Percentiles rank a stretch among this genome's conserved stretches.
phyloP scores from a whole-genome alignment of 2,113 vertebrate genomes.

The Caranx melampygus region DNA sequence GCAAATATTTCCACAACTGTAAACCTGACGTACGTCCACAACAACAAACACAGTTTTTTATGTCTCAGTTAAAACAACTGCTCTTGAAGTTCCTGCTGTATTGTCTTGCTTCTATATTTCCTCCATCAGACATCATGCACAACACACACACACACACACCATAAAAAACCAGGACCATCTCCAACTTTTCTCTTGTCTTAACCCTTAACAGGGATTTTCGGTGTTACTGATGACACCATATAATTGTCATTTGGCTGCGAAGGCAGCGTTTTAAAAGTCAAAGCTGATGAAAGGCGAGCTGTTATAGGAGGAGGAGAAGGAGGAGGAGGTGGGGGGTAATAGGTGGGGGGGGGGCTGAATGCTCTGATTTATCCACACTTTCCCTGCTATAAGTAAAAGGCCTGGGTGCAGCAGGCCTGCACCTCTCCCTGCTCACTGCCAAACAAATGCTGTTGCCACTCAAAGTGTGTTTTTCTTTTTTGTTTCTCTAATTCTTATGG shows the following conservation, averaged over 20 bases:
- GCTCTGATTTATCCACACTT: slow-evolving; percentile 62
- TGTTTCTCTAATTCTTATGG: slow-evolving; percentile 32
- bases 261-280: slow-evolving; percentile 53
- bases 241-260: slow-evolving; percentile 68
- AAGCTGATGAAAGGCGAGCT: slow-evolving; percentile 60
- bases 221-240: slow-evolving; percentile 63
- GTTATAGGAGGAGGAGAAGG: neutral
- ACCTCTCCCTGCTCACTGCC: slow-evolving; percentile 62
- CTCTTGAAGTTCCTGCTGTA: neutral
- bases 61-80: neutral
- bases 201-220: slow-evolving; percentile 45
- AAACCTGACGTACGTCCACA: neutral
- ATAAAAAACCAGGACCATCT: neutral
- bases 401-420: slow-evolving; percentile 29
- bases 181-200: slow-evolving; percentile 1
- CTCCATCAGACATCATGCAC: neutral
- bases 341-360: slow-evolving; percentile 6
- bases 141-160: neutral
- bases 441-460: slow-evolving; percentile 84
- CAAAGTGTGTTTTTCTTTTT: slow-evolving; percentile 59
- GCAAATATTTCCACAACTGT: neutral
- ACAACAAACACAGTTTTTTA: neutral
- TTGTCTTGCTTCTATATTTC: neutral
- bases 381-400: slow-evolving; percentile 45
- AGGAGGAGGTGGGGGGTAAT: neutral